Conservation (phyloP, 2,888 invertebrate genomes). For the Drosophila neonasuta region DNA sequence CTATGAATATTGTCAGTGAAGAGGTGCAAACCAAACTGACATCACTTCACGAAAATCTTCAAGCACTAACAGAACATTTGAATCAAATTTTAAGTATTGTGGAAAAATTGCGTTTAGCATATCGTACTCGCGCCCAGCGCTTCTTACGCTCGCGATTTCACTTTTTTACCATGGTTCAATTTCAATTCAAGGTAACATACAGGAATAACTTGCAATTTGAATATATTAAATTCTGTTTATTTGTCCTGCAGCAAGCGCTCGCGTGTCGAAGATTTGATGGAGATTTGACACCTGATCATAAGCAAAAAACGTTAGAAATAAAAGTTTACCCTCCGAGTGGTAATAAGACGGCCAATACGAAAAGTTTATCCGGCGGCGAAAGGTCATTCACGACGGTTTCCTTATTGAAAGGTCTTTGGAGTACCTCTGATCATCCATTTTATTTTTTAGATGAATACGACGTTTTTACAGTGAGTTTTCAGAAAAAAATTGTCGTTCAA, state of each 20-base stretch:
- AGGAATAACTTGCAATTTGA: not conserved
- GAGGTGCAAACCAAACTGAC: conserved; percentile 54
- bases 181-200: conserved; percentile 77
- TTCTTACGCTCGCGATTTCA: conserved; percentile 55
- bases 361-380: conserved; percentile 96
- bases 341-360: conserved; percentile 82
- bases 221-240: not conserved
- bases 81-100: conserved; percentile 29
- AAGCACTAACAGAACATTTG: conserved; percentile 7
- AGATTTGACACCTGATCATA: conserved; percentile 70
- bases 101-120: conserved; percentile 45
- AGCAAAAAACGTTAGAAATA: conserved; percentile 76
- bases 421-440: conserved; percentile 94
- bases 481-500: not conserved
- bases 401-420: conserved; percentile 96
- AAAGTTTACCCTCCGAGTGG: conserved; percentile 84
- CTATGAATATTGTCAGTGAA: conserved; percentile 66
- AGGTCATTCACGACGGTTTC: conserved; percentile 97
- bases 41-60: conserved; percentile 10
- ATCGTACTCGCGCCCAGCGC: conserved; percentile 45
- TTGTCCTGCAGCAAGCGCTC: conserved; percentile 68
- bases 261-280: conserved; percentile 77
- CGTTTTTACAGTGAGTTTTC: conserved; percentile 91
- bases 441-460: conserved; percentile 98
- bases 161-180: conserved; percentile 69